Evolutionary conservation across 2,888 invertebrate species (phyloP).

Genomic region (Amiota minor): DNA sequence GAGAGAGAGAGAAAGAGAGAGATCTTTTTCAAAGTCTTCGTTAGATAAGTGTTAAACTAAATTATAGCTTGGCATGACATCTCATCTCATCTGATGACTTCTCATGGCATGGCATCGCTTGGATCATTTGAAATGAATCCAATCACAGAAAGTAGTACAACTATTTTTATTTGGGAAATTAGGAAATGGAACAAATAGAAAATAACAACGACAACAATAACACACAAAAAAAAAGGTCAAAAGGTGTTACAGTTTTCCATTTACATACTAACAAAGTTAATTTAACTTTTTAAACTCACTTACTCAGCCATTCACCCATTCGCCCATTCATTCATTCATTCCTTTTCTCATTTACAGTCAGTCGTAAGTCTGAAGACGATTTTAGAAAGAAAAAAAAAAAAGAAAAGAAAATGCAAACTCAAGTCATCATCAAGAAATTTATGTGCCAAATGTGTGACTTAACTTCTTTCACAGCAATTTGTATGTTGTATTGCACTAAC

Average conservation of each 20-base stretch:
- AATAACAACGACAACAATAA: not conserved
- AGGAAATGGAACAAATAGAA: constrained; percentile 50
- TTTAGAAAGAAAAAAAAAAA: constrained; percentile 48
- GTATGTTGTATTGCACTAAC: not conserved
- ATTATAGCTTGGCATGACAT: constrained; percentile 29
- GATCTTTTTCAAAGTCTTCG: constrained; percentile 6
- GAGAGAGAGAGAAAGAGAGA: no score
- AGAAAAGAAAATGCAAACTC: not conserved
- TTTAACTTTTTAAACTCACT: constrained; percentile 40
- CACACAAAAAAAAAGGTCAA: constrained; percentile 58
- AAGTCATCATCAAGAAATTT: constrained; percentile 52
- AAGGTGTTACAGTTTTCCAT: constrained; percentile 55
- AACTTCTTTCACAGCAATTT: constrained; percentile 61
- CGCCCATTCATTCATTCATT: not conserved
- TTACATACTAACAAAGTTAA: no score
- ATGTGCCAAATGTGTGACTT: constrained; percentile 65
- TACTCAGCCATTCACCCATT: not conserved
- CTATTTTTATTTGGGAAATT: constrained; percentile 46
- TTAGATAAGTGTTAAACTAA: constrained; percentile 19
- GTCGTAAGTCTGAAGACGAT: constrained; percentile 17
- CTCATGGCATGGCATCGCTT: not conserved
- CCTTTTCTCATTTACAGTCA: not conserved
- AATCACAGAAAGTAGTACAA: constrained; percentile 56
- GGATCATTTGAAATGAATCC: constrained; percentile 22
- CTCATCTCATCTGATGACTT: no score